Evolutionary conservation across 2,113 vertebrate genomes (phyloP), one percentile per base, ranked within the genome.

Genomic region (Larimichthys crocea): DNA sequence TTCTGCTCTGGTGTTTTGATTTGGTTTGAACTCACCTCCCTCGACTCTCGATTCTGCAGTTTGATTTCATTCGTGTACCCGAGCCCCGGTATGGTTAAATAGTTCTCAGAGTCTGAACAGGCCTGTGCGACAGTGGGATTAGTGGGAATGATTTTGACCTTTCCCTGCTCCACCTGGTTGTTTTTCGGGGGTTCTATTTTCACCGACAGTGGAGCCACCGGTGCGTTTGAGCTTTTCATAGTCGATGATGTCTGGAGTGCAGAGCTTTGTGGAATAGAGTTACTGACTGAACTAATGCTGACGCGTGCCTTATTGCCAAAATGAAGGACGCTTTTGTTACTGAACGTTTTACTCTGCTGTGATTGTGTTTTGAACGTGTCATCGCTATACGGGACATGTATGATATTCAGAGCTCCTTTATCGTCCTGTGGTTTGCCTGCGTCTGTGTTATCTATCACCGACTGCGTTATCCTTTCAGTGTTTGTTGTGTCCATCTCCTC

Each of bases 71-170:
- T 86, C 59, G 69, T 75, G 4, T 74, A 76, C 6, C 87, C 84
- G 71, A 96, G 93, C 11, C 96, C 93, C 0, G 97, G 97, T 68
- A 97, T 95, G 53, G 96, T 95, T 81, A 98, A 80, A 84, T 97
- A 98, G 91, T 96, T 96, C 68, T 96, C 97, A 19, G 96, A 95
- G 86, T 98, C 96, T 3, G 89, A 87, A 15, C 88, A 86, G 26
- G 40, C 62, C 74, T 46, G 77, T 62, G 86, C 42, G 20, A 76
- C 73, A 17, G 76, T 61, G 80, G 87, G 93, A 71, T 89, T 88
- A 31, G 71, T 79, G 31, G 86, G 76, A 63, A 35, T 40, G 83
- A 78, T 67, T 82, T 76, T 86, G 55, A 74, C 44, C 74, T 78
- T 90, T 57, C 73, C 67, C 76, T 69, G 86, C 82, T 94, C 89